phyloP scores from a whole-genome alignment of 2,113 vertebrate species.

The Cervus canadensis region DNA sequence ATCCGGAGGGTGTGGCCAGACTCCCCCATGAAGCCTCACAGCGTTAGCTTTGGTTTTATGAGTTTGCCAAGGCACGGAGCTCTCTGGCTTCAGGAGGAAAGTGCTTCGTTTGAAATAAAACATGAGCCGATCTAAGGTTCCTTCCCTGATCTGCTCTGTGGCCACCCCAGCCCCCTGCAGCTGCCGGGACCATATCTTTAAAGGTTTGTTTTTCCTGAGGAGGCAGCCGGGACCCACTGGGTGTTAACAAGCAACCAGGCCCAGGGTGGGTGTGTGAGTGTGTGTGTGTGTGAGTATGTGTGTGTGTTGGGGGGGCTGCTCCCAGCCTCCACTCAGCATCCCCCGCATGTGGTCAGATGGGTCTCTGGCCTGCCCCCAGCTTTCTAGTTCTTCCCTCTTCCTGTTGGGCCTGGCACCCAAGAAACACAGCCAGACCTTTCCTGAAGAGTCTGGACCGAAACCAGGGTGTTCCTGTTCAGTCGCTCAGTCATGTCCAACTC shows the following conservation, averaged over 20 bases:
- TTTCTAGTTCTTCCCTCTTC: neutral
- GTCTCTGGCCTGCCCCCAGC: too few species aligned
- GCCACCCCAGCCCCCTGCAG: neutral
- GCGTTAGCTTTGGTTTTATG: neutral
- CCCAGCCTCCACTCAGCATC: neutral
- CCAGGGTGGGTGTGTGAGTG: neutral
- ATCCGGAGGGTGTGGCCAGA: constrained; percentile 51
- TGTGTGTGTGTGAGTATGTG: neutral
- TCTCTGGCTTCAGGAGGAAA: neutral
- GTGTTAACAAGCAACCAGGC: neutral
- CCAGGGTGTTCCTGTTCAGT: neutral
- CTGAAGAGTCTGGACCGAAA: constrained; percentile 11
- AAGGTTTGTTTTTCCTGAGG: neutral
- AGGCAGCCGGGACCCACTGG: neutral
- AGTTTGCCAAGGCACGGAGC: neutral
- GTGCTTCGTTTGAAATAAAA: neutral
- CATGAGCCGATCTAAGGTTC: neutral
- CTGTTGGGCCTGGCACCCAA: neutral
- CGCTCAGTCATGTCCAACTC: neutral
- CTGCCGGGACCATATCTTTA: neutral
- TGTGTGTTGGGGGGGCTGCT: too few species aligned
- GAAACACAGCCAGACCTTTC: constrained; percentile 17
- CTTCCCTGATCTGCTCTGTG: neutral
- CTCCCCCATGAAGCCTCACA: neutral
- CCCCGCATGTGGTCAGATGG: rapidly evolving